Evolutionary conservation across 2,888 invertebrate genomes (phyloP), one percentile per base, ranked within the genome.

Genomic region (Ametastegia equiseti): DNA sequence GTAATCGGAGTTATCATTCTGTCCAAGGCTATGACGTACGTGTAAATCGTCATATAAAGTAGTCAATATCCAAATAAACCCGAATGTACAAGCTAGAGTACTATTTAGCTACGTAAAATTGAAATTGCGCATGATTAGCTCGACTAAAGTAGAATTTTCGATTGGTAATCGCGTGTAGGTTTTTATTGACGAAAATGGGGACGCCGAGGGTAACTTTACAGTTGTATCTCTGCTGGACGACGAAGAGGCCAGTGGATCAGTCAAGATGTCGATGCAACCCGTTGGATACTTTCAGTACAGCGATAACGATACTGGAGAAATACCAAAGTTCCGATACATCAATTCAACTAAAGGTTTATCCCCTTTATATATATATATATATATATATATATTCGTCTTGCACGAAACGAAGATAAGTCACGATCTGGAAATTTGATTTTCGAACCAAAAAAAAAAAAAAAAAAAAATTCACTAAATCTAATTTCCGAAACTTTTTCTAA

Each of bases 181-280:
- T 11, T 95, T 95, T 86, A 97, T 98, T 88, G 97, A 98, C 90
- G 94, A 94, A 2, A 96, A 96, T 84, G 98, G 98, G 0, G 97
- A 98, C 88, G 97, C 98, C 0, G 97, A 98, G 88, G 98, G 97
- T 0, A 98, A 98, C 92, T 98, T 96, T 92, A 97, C 97, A 0
- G 96, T 98, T 0, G 95, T 98, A 33, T 95, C 97, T 0, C 92
- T 97, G 75, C 93, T 96, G 83, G 94, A 94, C 67, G 95, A 96
- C 86, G 89, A 92, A 3, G 92, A 93, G 11, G 90, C 91, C 83
- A 92, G 92, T 84, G 93, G 93, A 0, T 92, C 93, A 0, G 92
- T 94, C 0, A 93, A 94, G 27, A 23, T 95, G 95, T 94, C 95
- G 81, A 96, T 96, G 92, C 95, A 95, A 86, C 96, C 96, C 0